A percentile compares a stretch with the other conserved stretches of the same genome.
Conservation (phyloP, 2,113 vertebrate genomes). For the Ophthalmolycus amberensis region DNA sequence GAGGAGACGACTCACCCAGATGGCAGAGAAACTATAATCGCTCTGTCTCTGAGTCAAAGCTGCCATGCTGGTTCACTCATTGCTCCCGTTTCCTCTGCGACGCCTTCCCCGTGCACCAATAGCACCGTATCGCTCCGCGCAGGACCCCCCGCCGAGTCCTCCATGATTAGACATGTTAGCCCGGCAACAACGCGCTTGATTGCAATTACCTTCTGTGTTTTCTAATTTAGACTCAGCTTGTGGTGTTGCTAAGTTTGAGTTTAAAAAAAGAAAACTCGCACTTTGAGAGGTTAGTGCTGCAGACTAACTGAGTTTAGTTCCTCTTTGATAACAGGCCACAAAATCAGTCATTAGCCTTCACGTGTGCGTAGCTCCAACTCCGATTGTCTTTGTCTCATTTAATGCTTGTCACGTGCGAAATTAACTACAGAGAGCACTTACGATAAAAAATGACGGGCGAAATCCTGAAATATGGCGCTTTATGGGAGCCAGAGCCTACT, state of each 20-base stretch:
- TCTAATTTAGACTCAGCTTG: conserved; percentile 69
- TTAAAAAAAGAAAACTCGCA: neutral
- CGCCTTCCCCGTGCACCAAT: conserved; percentile 52
- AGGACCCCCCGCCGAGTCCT: conserved; percentile 40
- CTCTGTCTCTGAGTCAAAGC: conserved; percentile 60
- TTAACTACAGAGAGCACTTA: conserved; percentile 64
- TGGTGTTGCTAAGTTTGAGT: conserved; percentile 42
- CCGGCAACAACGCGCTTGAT: conserved; percentile 43
- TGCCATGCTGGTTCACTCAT: conserved; percentile 59
- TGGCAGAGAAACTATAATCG: conserved; percentile 65
- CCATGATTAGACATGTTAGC: conserved; percentile 60
- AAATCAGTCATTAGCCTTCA: conserved; percentile 52
- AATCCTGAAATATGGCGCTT: conserved; percentile 72
- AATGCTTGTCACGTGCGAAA: conserved; percentile 75
- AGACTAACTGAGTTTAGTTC: conserved; percentile 45
- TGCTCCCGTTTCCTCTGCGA: conserved; percentile 46
- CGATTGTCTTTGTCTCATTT: conserved; percentile 74
- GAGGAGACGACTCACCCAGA: conserved; percentile 74
- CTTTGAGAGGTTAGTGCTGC: conserved; percentile 21
- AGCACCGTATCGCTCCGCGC: conserved; percentile 1
- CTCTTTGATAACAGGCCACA: conserved; percentile 54
- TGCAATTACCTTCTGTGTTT: conserved; percentile 68
- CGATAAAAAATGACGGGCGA: conserved; percentile 66
- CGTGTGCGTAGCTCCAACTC: conserved; percentile 32
- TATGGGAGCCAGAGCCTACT: conserved; percentile 65